Base-by-base conservation (phyloP, 37 sponge, comb jelly and placozoan species). In the Lycopodina hypogea region DNA sequence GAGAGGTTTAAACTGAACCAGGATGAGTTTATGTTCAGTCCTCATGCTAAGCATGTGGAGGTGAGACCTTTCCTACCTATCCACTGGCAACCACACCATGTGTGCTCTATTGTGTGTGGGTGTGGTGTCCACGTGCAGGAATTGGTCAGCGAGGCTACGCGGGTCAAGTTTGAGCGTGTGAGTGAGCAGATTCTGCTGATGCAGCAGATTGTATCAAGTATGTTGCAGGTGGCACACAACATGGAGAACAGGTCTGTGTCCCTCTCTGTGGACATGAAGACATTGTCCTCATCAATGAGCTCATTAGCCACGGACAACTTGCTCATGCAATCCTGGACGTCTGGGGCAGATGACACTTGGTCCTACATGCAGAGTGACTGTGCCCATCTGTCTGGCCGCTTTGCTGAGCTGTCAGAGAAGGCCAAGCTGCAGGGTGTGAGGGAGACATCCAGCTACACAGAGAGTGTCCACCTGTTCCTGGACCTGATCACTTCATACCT, bases 1-100 rank as follows among this genome's bases (percentile, higher is more conserved):
- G 97, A 96, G 22, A 90, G 84, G 62, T 93, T 85, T 42, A 90
- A 83, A 34, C 50, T 35, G 42, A 19, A 33, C 36, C 48, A 45
- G 0, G 97, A 96, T 69, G 97, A 96, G 66, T 87, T 86, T 69
- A 66, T 68, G 22, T 81, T 81, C 22, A 81, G 82, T 69, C 72
- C 68, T 36, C 35, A 61, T 42, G 85, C 85, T 0, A 24, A 66
- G 30, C 71, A 39, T 52, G 84, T 84, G 9, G 74, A 72, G 71
- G 89, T 83, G 18, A n/a, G 53, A 1, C 29, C 34, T 71, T 9
- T 40, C 40, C 28, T 40, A 42, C 18, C 37, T 19, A 40, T 45
- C n/a, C 29, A 42, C 71, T 36, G 29, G 18, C 4, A 26, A 17
- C 37, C 37, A 36, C 68, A 32, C 38, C 3, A 34, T 3, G 23